Percentiles rank a stretch among this genome's conserved stretches.
phyloP scores from a whole-genome alignment of 2,888 invertebrate species.

The Nomada ruficornis region DNA sequence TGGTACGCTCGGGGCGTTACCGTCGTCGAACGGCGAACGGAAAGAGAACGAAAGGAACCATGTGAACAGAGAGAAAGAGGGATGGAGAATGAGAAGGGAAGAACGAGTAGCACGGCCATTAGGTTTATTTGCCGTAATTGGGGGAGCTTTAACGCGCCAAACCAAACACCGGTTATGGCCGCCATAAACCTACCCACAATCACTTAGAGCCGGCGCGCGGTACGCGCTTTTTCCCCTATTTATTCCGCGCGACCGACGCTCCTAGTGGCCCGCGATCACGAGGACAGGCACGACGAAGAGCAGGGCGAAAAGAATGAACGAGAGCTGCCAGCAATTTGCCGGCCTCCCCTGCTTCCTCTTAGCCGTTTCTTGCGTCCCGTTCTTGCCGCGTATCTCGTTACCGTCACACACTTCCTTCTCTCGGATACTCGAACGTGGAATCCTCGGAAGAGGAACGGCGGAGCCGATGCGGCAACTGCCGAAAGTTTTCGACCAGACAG shows the following conservation, averaged over 20 bases:
- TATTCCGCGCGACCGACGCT: conserved; percentile 68
- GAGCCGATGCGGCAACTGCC: too few species aligned
- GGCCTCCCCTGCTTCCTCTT: conserved; percentile 4
- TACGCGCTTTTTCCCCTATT: conserved; percentile 74
- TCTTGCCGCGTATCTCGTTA: conserved; percentile 24
- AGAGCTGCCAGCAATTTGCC: conserved; percentile 37
- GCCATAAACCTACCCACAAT: conserved; percentile 83
- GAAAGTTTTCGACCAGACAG: too few species aligned
- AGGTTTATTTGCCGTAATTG: conserved; percentile 82
- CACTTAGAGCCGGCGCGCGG: conserved; percentile 77
- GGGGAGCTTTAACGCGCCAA: conserved; percentile 80
- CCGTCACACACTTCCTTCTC: not conserved
- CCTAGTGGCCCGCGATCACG: conserved; percentile 42
- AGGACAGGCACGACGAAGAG: conserved; percentile 29
- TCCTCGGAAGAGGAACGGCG: not conserved
- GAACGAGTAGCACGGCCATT: conserved; percentile 70
- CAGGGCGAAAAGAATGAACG: conserved; percentile 35
- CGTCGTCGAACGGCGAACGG: not conserved
- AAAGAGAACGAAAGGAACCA: conserved; percentile 26
- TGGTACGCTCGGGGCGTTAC: not conserved
- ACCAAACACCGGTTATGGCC: conserved; percentile 82
- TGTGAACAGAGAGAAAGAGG: not conserved
- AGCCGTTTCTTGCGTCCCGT: conserved; percentile 14
- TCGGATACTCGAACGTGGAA: not conserved
- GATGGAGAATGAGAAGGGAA: conserved; percentile 13